These are phyloP conservation scores for Muricea muricata DNA, from an alignment of 92 coral and sea anemone species.

Conservation along the genomic window DNA sequence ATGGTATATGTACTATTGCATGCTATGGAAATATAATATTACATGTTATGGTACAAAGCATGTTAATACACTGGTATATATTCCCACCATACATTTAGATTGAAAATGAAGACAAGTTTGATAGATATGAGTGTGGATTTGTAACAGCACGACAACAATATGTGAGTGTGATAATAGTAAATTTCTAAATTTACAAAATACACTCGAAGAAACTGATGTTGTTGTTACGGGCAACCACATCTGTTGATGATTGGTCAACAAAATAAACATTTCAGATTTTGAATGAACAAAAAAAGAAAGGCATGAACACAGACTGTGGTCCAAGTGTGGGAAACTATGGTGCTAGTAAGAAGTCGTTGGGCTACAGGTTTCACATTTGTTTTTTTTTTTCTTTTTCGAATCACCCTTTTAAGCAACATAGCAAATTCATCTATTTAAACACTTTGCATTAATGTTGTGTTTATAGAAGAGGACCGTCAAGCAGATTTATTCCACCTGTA, in stretches of 20 bases:
- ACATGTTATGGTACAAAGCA: no score
- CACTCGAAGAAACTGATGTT: not conserved
- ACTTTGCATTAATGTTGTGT: not conserved
- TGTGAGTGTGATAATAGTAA: conserved; percentile 85
- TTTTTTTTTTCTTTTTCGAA: no score
- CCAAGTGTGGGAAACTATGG: conserved; percentile 49
- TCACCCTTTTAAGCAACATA: not conserved
- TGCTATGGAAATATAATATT: no score
- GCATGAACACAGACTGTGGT: conserved; percentile 50
- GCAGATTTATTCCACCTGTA: conserved; percentile 86
- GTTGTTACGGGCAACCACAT: no score
- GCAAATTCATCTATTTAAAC: not conserved
- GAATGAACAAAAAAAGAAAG: conserved; percentile 82
- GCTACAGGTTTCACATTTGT: conserved; percentile 68
- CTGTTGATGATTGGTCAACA: not conserved
- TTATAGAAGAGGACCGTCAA: conserved; percentile 89
- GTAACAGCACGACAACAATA: conserved; percentile 89
- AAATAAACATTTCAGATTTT: conserved; percentile 53
- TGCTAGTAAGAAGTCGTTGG: conserved; percentile 69
- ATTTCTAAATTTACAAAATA: not conserved
- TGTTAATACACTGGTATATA: not conserved
- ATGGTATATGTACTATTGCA: no score
- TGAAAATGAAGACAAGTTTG: conserved; percentile 45
- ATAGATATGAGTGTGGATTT: conserved; percentile 54
- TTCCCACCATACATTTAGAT: conserved; percentile 16